Percentiles rank a stretch among this genome's conserved stretches.
phyloP scores from a whole-genome alignment of 1,140 invertebrate species.

The Wasmannia auropunctata region DNA sequence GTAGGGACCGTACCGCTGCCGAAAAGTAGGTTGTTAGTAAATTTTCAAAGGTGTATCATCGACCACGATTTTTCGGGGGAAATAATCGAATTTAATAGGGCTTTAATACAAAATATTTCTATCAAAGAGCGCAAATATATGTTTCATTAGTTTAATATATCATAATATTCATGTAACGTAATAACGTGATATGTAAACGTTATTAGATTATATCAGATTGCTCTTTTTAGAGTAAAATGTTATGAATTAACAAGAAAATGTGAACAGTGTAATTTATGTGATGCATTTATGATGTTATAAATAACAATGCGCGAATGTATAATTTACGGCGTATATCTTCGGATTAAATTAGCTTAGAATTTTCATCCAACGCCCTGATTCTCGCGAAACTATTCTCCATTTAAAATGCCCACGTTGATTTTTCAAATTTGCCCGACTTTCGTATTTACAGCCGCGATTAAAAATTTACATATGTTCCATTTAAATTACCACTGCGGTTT shows the following conservation, averaged over 20 bases:
- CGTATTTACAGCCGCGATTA: slow-evolving; percentile 26
- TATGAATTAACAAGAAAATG: background rate
- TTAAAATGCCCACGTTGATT: slow-evolving; percentile 20
- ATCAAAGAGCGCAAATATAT: background rate
- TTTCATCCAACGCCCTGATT: background rate
- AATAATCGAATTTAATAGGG: background rate
- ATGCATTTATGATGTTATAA: slow-evolving; percentile 34
- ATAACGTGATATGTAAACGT: background rate
- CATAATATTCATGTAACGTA: background rate
- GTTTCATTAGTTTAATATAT: background rate
- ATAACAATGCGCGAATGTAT: slow-evolving; percentile 31
- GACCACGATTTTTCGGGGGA: background rate
- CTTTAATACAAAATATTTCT: background rate
- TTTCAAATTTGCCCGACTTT: slow-evolving; percentile 27
- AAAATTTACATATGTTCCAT: slow-evolving; percentile 17
- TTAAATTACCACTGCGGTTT: background rate
- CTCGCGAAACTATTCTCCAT: background rate
- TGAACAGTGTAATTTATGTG: slow-evolving; percentile 14
- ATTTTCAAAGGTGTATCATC: background rate
- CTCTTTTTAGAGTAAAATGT: background rate
- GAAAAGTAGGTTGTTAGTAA: background rate
- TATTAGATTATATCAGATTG: background rate
- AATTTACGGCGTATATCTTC: slow-evolving; percentile 26
- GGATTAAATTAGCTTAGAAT: slow-evolving; percentile 32
- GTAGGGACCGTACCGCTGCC: background rate